Conservation (phyloP, 2,113 vertebrate genomes). For the Salvator merianae region DNA sequence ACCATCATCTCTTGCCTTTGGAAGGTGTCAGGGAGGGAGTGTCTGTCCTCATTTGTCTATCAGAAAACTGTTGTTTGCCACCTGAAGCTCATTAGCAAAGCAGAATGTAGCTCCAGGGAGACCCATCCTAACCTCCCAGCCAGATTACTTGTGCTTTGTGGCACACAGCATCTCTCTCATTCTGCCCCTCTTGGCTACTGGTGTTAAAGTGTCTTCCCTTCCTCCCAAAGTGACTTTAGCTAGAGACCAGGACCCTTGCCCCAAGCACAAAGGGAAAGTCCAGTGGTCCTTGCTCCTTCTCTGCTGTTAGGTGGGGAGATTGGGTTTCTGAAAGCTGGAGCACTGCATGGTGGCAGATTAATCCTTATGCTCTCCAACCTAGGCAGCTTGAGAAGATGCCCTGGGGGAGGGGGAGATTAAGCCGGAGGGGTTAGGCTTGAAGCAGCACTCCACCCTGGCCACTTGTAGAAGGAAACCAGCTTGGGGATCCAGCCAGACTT, state of each 20-base stretch:
- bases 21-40: neutral
- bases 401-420: too few species aligned
- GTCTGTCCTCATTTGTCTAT: too few species aligned
- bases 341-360: neutral
- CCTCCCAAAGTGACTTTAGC: neutral
- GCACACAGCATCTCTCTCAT: neutral
- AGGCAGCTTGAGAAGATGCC: neutral
- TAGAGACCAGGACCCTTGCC: neutral
- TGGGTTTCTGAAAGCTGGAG: neutral
- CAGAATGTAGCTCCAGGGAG: too few species aligned
- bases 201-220: neutral
- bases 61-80: slow-evolving; percentile 12
- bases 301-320: neutral
- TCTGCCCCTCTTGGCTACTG: too few species aligned
- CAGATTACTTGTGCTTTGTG: neutral
- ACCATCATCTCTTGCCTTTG: neutral
- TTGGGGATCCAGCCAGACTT: too few species aligned
- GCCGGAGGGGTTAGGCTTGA: too few species aligned
- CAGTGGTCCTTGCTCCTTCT: neutral
- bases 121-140: neutral
- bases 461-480: too few species aligned
- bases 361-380: neutral
- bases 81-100: neutral
- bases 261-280: neutral
- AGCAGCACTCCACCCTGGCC: too few species aligned